Conservation (phyloP, 2,888 invertebrate species). For the Eupithecia inturbata region DNA sequence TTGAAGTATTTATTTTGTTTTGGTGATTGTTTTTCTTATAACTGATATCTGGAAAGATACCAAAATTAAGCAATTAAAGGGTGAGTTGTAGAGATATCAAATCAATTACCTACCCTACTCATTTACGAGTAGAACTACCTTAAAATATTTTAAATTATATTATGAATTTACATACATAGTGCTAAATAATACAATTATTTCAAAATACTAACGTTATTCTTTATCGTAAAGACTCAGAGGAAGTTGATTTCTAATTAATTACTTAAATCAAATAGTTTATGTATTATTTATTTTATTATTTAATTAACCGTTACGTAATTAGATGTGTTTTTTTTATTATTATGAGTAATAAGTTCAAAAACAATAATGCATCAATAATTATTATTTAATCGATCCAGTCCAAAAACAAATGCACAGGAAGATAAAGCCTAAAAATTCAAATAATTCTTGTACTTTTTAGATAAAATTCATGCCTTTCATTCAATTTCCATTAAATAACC, state of each 20-base stretch:
- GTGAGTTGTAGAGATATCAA: constrained; percentile 52
- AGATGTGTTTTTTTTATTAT: not conserved
- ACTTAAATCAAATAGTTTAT: too few relatives aligned
- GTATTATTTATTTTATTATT: too few relatives aligned
- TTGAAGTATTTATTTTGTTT: not conserved
- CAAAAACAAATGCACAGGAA: too few relatives aligned
- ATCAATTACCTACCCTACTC: not conserved
- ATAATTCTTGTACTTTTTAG: not conserved
- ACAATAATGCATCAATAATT: not conserved
- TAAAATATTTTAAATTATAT: not conserved
- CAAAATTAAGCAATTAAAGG: constrained; percentile 74
- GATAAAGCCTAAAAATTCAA: too few relatives aligned
- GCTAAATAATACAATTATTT: not conserved
- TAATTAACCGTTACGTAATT: not conserved
- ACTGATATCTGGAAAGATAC: constrained; percentile 41
- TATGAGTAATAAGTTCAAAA: not conserved
- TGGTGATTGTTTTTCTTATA: not conserved
- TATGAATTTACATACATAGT: not conserved
- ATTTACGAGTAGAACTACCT: not conserved
- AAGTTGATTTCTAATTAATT: too few relatives aligned
- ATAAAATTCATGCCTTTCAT: not conserved
- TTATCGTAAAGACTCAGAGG: not conserved
- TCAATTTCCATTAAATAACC: not conserved
- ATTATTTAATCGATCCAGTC: not conserved
- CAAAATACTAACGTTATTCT: not conserved